A percentile compares a stretch with the other conserved stretches of the same genome.
Conservation (phyloP, 2,113 vertebrate genomes). For the Cygnus atratus region DNA sequence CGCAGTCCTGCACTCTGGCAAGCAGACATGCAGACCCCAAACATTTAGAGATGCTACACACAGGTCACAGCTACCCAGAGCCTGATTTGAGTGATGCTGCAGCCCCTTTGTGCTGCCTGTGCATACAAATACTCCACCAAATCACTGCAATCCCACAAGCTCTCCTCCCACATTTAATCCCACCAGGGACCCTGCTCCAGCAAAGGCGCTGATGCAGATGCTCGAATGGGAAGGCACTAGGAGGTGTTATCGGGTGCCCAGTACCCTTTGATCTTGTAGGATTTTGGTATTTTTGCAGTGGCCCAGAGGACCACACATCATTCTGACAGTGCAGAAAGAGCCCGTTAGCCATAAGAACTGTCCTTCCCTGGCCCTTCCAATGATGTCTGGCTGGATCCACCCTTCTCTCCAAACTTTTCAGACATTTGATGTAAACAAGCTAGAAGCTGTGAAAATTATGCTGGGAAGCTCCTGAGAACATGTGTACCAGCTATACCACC, state of each 20-base stretch:
- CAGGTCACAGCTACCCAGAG: neutral
- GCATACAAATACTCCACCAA: neutral
- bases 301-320: neutral
- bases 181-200: neutral
- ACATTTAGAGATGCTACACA: neutral
- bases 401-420: neutral
- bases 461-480: neutral
- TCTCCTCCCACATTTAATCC: neutral
- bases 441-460: neutral
- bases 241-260: neutral
- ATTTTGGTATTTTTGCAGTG: neutral
- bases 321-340: fast-evolving
- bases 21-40: neutral
- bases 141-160: neutral
- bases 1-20: neutral
- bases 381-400: neutral
- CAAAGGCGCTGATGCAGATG: neutral
- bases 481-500: neutral
- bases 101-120: neutral
- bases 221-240: neutral
- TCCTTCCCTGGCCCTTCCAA: neutral
- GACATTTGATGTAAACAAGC: neutral
- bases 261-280: neutral
- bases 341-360: neutral
- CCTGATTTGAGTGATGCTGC: neutral